Base-by-base conservation (phyloP, 2,797 vertebrate species). In the Danio jaintianensis region DNA sequence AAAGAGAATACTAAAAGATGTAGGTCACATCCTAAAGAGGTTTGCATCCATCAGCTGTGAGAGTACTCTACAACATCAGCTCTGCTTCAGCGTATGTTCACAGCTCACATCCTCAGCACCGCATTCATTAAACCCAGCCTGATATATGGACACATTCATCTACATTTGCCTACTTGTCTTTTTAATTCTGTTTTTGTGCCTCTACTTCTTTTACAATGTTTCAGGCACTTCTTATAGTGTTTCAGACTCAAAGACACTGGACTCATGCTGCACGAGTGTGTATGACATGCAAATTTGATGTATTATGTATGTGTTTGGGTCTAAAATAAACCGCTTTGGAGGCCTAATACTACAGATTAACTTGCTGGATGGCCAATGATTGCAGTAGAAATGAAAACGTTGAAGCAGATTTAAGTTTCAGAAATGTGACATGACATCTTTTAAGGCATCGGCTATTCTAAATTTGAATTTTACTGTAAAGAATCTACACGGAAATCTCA, bases 1-100 rank as follows among this genome's bases (percentile, higher is more conserved):
- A 87, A 84, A 87, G 78, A 70, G 84, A 84, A 81, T 82, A 45
- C 11, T 55, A 42, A 75, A 64, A 75, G 52, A 87, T 85, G 58
- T 85, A 84, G 82, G 80, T 84, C 82, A 84, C 67, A 80, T 76
- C 16, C 18, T 78, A 67, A 61, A 77, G 75, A 76, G 40, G 42
- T 67, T 62, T 73, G 68, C 15, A 40, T 64, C 38, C 38, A 56
- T 58, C 73, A 82, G 62, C 77, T 62, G 45, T 55, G 69, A 68
- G 48, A 66, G 36, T 55, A 53, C 52, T 73, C 62, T 67, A 78
- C 52, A 61, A 59, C 22, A 73, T 45, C 72, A 80, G 48, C 40
- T 79, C 56, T 38, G 20, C 50, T 13, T 66, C 38, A 71, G 66
- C 69, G 73, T 53, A 74, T 63, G 71, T 50, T 5, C 43, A 67